Conservation (phyloP, 2,888 invertebrate species). For the Chrysotoxum bicinctum region DNA sequence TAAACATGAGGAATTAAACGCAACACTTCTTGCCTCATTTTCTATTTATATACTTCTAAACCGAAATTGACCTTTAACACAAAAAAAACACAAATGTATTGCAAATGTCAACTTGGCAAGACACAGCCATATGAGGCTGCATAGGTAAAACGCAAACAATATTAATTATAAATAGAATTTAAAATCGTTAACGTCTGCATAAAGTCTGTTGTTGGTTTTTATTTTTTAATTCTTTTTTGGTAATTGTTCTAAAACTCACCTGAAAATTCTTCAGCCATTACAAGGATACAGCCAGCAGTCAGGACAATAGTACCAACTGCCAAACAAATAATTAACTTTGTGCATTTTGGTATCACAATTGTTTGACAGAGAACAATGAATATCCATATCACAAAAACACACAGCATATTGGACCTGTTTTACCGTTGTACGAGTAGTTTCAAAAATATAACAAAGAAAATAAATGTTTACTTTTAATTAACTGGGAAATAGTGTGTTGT, state of each 20-base stretch:
- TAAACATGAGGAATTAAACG: too few relatives aligned
- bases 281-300: slow-evolving; percentile 87
- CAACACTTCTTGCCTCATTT: too few relatives aligned
- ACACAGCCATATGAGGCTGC: background rate
- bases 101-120: background rate
- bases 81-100: background rate
- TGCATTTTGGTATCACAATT: slow-evolving; percentile 87
- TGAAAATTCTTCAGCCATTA: slow-evolving; percentile 93
- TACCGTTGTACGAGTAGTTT: background rate
- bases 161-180: background rate
- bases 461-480: slow-evolving; percentile 65
- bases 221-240: too few relatives aligned
- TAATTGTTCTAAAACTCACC: slow-evolving; percentile 74
- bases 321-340: slow-evolving; percentile 84
- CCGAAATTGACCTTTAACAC: background rate
- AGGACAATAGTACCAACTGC: slow-evolving; percentile 87
- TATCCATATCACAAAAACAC: slow-evolving; percentile 95
- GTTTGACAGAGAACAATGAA: slow-evolving; percentile 91
- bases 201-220: background rate
- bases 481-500: background rate
- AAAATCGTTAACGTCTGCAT: background rate
- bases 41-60: background rate
- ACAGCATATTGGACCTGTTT: slow-evolving; percentile 91
- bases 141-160: background rate
- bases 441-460: background rate